phyloP scores from a whole-genome alignment of 2,888 invertebrate species.

The Epistrophe eligans region DNA sequence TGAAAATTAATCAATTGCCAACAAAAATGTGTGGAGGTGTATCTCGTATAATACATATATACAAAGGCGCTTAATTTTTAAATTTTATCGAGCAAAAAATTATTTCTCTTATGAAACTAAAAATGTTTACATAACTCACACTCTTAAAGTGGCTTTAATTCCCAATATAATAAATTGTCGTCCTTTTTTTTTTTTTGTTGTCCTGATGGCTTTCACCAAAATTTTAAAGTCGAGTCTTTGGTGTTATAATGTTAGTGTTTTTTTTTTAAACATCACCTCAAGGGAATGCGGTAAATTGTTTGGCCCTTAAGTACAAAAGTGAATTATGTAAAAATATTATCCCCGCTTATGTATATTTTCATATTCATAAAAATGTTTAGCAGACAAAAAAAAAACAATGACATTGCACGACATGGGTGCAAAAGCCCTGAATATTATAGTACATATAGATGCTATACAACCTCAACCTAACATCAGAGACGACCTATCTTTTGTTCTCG shows the following conservation, averaged over 20 bases:
- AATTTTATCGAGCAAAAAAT: neutral
- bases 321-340: conserved; percentile 37
- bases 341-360: neutral
- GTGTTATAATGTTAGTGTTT: neutral
- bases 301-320: conserved; percentile 19
- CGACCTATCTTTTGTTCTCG: conserved; percentile 12
- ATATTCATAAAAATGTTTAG: conserved; percentile 13
- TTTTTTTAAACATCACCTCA: neutral
- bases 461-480: neutral
- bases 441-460: neutral
- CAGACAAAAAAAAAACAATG: neutral
- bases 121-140: neutral
- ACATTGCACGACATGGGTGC: conserved; percentile 27
- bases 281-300: conserved; percentile 28
- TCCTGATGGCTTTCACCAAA: conserved; percentile 1
- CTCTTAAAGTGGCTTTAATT: conserved; percentile 11
- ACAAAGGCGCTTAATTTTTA: neutral
- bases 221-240: conserved; percentile 16
- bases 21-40: neutral
- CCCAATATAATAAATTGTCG: conserved; percentile 4
- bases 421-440: conserved; percentile 10
- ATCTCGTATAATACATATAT: no score
- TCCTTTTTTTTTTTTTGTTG: neutral
- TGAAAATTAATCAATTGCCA: neutral
- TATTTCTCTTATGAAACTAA: neutral